phyloP scores from a whole-genome alignment of 1,140 invertebrate genomes.

The Drosophila bocki region DNA sequence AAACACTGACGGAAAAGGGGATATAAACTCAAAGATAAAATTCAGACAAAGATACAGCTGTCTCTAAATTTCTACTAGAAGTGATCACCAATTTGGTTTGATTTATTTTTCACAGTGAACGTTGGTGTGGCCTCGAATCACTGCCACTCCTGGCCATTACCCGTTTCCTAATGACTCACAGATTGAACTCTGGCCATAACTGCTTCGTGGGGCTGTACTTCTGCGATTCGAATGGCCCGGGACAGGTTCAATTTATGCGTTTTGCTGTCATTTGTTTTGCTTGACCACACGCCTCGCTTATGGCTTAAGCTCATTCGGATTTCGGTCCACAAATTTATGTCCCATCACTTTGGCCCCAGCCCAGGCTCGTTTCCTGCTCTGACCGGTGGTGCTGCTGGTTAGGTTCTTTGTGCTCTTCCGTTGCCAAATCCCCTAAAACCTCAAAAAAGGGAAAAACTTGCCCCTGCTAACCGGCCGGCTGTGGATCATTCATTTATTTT shows the following conservation, averaged over 20 bases:
- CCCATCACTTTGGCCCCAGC: slow-evolving; percentile 66
- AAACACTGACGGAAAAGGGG: background rate
- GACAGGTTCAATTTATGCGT: slow-evolving; percentile 52
- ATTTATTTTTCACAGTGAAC: slow-evolving; percentile 2
- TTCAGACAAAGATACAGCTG: background rate
- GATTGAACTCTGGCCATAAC: slow-evolving; percentile 43
- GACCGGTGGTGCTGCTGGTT: slow-evolving; percentile 4
- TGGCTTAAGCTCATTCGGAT: slow-evolving; percentile 58
- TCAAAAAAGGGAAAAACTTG: slow-evolving; percentile 48
- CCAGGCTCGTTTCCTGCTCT: slow-evolving; percentile 37
- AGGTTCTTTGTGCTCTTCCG: slow-evolving; percentile 34
- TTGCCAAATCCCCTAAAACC: slow-evolving; percentile 69
- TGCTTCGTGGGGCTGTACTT: slow-evolving; percentile 26
- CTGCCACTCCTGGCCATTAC: slow-evolving; percentile 12
- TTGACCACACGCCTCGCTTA: slow-evolving; percentile 69
- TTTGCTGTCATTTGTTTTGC: slow-evolving; percentile 61
- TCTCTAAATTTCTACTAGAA: background rate
- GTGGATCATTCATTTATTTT: slow-evolving; percentile 69
- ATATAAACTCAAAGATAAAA: background rate
- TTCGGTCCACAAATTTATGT: slow-evolving; percentile 68
- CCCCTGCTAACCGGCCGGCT: slow-evolving; percentile 47
- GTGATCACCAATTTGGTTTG: background rate
- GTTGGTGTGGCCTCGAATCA: slow-evolving; percentile 7
- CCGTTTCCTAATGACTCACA: slow-evolving; percentile 37
- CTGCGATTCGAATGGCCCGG: slow-evolving; percentile 30